phyloP scores from a whole-genome alignment of 2,797 vertebrate species.

The Pristis pectinata region DNA sequence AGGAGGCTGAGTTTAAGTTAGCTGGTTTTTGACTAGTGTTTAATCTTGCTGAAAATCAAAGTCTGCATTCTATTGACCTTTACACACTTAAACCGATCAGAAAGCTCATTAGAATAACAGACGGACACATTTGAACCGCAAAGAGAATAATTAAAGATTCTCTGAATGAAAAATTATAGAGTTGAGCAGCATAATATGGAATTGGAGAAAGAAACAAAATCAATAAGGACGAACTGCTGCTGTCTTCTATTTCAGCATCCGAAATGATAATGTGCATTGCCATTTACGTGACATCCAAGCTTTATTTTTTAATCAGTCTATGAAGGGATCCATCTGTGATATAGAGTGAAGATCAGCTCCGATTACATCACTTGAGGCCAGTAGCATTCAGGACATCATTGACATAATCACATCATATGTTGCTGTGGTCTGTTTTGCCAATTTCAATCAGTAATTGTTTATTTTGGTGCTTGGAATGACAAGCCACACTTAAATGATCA shows the following conservation, averaged over 20 bases:
- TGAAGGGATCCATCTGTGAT: constrained; percentile 7
- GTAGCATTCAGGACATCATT: constrained; percentile 48
- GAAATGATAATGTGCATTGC: not conserved
- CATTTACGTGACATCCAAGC: not conserved
- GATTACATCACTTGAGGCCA: constrained; percentile 57
- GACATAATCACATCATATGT: constrained; percentile 54
- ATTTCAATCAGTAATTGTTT: constrained; percentile 42
- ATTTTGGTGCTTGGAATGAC: constrained; percentile 26
- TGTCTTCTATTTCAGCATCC: not conserved
- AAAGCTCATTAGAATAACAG: not conserved
- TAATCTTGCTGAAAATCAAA: not conserved
- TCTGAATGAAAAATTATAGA: not conserved
- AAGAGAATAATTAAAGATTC: not conserved
- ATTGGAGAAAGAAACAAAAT: not conserved
- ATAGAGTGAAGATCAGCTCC: constrained; percentile 52
- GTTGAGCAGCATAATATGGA: not conserved
- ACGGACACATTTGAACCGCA: not conserved
- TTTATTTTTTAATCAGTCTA: constrained; percentile 8
- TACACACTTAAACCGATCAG: not conserved
- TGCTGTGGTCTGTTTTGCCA: constrained; percentile 43
- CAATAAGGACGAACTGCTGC: not conserved
- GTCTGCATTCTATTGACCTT: not conserved
- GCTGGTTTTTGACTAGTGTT: not conserved
- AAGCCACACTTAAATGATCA: not conserved
- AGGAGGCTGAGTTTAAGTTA: not conserved